These are phyloP conservation scores for Galeopsomyia nigrocyanea DNA, from an alignment of 2,888 invertebrate species.

Conservation along the genomic window DNA sequence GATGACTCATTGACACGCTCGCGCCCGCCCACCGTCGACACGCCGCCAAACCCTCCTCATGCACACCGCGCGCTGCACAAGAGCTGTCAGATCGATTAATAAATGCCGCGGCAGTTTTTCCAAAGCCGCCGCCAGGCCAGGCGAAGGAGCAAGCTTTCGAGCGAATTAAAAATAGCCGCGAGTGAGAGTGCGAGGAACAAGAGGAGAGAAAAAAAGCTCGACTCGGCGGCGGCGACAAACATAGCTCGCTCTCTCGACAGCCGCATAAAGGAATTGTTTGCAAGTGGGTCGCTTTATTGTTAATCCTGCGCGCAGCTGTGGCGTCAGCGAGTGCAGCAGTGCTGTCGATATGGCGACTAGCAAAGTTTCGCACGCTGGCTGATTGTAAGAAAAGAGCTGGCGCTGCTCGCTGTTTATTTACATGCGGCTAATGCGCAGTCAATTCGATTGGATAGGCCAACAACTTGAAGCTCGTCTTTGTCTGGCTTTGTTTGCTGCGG, in stretches of 20 bases:
- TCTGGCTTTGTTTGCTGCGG: no score
- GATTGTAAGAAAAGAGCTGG: slow-evolving; percentile 48
- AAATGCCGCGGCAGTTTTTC: no score
- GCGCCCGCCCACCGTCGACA: neutral
- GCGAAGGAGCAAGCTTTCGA: no score
- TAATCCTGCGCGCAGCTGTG: slow-evolving; percentile 12
- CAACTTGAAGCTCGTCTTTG: no score
- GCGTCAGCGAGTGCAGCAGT: neutral
- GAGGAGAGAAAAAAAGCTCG: slow-evolving; percentile 8
- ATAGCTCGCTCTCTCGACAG: neutral
- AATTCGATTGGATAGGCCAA: no score
- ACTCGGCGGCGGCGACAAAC: neutral
- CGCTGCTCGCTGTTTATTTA: no score
- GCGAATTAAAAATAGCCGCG: neutral
- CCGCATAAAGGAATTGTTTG: slow-evolving; percentile 4
- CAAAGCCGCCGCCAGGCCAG: no score
- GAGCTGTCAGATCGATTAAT: no score
- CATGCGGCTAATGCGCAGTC: no score
- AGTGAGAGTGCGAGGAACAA: neutral
- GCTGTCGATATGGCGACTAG: neutral
- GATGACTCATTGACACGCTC: no score
- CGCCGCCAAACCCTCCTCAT: no score
- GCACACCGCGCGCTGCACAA: no score
- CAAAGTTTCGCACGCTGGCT: neutral
- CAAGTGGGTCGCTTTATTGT: slow-evolving; percentile 25